Base-by-base conservation (phyloP, 2,888 invertebrate genomes). In the Pantelozetes paolii region DNA sequence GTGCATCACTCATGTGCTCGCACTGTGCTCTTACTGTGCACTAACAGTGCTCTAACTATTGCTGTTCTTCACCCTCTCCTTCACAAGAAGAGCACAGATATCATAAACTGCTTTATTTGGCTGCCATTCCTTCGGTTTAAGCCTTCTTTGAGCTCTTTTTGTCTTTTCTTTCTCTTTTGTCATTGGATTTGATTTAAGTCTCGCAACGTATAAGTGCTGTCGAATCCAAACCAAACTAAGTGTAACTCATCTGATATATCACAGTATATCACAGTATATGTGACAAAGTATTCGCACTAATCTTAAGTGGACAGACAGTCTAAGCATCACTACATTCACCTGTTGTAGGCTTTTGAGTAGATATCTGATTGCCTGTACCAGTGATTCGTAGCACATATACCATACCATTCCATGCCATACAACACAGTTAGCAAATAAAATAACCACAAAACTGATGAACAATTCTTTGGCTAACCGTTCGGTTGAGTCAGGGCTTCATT, bases 1-100 rank as follows among this genome's bases (percentile, higher is more conserved):
- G 62, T 62, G 62, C 62, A 62, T 62, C 62, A 62, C 62, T 62
- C 62, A 62, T 62, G 62, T 32, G 18, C 26, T 20, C 50, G 5
- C 5, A 50, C 50, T 50, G 20, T 50, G 20, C 20, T 18, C 20
- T 50, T 50, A 20, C 8, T 50, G 54, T 20, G 20, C 54, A 11
- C 54, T 50, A 11, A 6, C 54, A 20, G 11, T 20, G 13, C 54
- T 50, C 26, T 57, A 11, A 9, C 28, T 8, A 20, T 26, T 57
- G 26, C 6, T 26, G 20, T 8, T 20, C 11, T 32, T 62, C 28
- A 62, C 62, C 32, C 30, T 32, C 62, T 62, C 32, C 8, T 62
- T 62, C 32, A 32, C n/a, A 5, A 23, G 23, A 62, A 32, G 15
- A 8, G 13, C 57, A 57, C 20, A 6, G 20, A 6, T 20, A 57